phyloP scores from a whole-genome alignment of 2,888 invertebrate genomes.

The Lithophane socia region DNA sequence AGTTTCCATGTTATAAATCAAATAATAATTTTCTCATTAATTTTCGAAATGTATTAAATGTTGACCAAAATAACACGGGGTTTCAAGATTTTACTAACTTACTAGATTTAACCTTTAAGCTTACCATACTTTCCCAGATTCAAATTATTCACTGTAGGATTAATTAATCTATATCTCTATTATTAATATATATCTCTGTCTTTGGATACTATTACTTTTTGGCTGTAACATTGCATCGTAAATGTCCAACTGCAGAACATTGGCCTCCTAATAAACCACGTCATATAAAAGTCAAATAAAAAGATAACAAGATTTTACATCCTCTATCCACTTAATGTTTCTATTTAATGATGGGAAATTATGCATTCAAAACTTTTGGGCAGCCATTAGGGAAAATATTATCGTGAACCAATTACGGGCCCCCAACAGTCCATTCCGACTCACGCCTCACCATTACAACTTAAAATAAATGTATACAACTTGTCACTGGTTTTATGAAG shows the following conservation, averaged over 20 bases:
- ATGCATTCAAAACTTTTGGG: slow-evolving; percentile 49
- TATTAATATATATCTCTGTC: no score
- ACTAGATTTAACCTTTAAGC: not conserved
- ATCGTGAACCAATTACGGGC: slow-evolving; percentile 43
- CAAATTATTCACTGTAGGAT: not conserved
- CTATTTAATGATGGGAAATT: slow-evolving; percentile 57
- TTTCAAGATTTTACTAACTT: not conserved
- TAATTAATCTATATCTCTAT: slow-evolving; percentile 15
- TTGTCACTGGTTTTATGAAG: slow-evolving; percentile 69
- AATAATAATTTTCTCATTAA: not conserved
- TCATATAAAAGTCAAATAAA: slow-evolving; percentile 48
- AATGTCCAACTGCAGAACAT: slow-evolving; percentile 32
- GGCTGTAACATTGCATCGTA: slow-evolving; percentile 30
- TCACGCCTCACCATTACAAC: slow-evolving; percentile 43
- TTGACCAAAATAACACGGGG: not conserved
- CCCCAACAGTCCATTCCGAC: slow-evolving; percentile 34
- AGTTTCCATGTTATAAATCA: not conserved
- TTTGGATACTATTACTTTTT: slow-evolving; percentile 7
- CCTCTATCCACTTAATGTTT: slow-evolving; percentile 32
- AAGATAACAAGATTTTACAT: slow-evolving; percentile 46
- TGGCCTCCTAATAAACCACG: slow-evolving; percentile 11
- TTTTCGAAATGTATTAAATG: not conserved
- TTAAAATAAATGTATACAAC: slow-evolving; percentile 55
- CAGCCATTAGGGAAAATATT: slow-evolving; percentile 37
- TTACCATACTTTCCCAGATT: not conserved